Evolutionary conservation across 2,113 vertebrate genomes (phyloP).

Genomic region (Xerus inauris): DNA sequence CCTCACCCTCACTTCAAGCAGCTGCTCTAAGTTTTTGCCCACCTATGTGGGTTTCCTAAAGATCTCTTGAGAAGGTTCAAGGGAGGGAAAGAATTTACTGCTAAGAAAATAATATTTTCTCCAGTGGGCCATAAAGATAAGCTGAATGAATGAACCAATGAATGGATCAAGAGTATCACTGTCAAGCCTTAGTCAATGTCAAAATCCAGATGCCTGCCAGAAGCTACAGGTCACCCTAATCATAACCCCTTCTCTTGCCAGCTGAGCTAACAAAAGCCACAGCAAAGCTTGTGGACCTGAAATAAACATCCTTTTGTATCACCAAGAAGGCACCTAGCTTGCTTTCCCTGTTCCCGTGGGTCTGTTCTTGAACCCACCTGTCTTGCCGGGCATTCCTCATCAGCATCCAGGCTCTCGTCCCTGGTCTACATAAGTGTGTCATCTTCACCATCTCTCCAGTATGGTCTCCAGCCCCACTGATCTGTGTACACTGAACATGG

Average conservation of each 20-base stretch:
- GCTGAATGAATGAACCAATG: not conserved
- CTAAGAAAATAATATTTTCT: slow-evolving; percentile 36
- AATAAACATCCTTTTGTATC: not conserved
- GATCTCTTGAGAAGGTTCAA: not conserved
- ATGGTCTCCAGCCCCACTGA: not conserved
- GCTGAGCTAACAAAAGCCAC: not conserved
- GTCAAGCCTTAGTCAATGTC: not conserved
- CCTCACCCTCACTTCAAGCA: not conserved
- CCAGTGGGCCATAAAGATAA: not conserved
- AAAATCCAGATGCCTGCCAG: slow-evolving; percentile 16
- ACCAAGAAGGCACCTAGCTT: not conserved
- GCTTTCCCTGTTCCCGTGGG: not conserved
- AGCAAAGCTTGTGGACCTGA: not conserved
- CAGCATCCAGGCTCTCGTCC: not conserved
- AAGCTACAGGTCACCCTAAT: not conserved
- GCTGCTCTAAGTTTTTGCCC: not conserved
- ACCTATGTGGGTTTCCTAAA: not conserved
- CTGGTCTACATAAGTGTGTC: not conserved
- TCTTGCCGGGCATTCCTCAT: not conserved
- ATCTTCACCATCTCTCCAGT: not conserved
- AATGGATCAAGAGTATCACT: not conserved
- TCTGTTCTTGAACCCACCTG: not conserved
- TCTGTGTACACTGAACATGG: not conserved
- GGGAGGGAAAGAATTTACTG: not conserved
- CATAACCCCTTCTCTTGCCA: not conserved